phyloP scores from a whole-genome alignment of 2,113 vertebrate species.

The Spilogale gracilis region DNA sequence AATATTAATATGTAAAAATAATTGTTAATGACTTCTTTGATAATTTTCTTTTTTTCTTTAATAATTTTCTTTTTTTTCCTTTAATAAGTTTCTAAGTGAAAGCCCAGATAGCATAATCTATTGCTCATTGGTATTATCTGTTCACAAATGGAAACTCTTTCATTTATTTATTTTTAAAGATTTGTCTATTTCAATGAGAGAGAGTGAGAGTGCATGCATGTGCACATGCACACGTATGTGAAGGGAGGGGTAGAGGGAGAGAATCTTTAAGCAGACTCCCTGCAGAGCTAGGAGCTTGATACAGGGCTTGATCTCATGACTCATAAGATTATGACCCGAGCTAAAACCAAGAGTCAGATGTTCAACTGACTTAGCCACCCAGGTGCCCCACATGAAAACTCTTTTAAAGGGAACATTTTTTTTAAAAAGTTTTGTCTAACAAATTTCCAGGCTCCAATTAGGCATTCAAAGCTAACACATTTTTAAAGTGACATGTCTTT shows the following conservation, averaged over 20 bases:
- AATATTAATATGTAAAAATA: background rate
- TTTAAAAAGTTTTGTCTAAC: background rate
- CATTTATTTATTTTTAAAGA: background rate
- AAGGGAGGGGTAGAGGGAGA: background rate
- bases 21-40: background rate
- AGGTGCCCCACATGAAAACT: background rate
- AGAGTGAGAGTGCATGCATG: background rate
- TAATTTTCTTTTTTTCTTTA: background rate
- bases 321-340: background rate
- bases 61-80: background rate
- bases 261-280: background rate
- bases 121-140: background rate
- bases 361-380: background rate
- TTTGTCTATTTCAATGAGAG: background rate
- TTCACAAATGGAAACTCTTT: conserved; percentile 27
- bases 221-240: background rate
- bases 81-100: background rate
- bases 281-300: background rate
- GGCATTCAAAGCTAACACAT: background rate
- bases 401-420: background rate
- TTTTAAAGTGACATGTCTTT: background rate
- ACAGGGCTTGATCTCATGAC: background rate
- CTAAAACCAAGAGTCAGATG: background rate
- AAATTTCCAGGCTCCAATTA: background rate
- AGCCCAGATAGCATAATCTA: background rate